Evolutionary conservation across 2,888 invertebrate genomes (phyloP), one percentile per base, ranked within the genome.

Genomic region (Lasioglossum oenotherae): DNA sequence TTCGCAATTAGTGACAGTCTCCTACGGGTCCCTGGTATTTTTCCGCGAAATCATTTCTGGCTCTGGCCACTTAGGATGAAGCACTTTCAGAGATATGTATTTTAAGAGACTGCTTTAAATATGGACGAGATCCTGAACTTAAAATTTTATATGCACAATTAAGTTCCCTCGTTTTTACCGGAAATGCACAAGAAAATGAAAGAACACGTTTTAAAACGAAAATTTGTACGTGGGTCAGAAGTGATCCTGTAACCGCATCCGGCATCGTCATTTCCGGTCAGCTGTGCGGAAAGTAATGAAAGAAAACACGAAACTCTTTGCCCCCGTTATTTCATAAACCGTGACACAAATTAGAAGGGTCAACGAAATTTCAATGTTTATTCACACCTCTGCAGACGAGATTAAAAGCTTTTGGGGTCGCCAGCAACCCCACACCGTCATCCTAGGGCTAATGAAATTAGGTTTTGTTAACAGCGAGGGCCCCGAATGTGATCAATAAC

Each of bases 261-360:
- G 31, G 10, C n/a, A 27, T 16, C 64, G 64, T 27, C 2, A 5
- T 31, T 64, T 64, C 4, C 16, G 64, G 64, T 31, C 64, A 64
- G 64, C 16, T 14, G 14, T 60, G 14, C 31, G 14, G 6, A 6
- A 16, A 27, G 31, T 31, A 16, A 27, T 19, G 16, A 64, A 64
- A 16, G 31, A 64, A 64, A 19, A 31, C 27, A 31, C 5, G 2
- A 31, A 31, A 64, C 31, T 6, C 6, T 64, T 27, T 14, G 14
- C 64, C 4, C 5, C 27, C 4, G 31, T 64, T 31, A 35, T 64
- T 64, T 31, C 19, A 86, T 78, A 83, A 86, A 80, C 73, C 77
- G 79, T 60, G 23, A 64, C 64, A 31, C 31, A 64, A 64, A 64
- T 64, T 64, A 64, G 8, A 64, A 31, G 31, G 31, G 64, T 64